phyloP scores from a whole-genome alignment of 2,113 vertebrate genomes.

The Cochlearius cochlearius region DNA sequence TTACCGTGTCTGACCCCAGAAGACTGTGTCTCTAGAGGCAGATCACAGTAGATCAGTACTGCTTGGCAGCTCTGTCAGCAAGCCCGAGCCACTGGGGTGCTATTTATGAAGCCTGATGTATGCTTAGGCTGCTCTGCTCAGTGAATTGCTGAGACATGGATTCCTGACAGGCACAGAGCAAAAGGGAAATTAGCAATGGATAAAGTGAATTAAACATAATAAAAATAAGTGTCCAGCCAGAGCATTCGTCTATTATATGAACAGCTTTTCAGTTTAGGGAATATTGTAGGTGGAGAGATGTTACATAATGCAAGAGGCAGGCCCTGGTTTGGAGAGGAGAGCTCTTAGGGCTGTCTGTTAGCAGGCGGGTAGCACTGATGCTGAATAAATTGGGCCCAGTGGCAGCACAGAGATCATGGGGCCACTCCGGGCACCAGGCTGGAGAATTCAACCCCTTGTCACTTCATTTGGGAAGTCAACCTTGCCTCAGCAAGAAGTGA shows the following conservation, averaged over 20 bases:
- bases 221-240: background rate
- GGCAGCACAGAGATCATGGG: background rate
- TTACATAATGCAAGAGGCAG: background rate
- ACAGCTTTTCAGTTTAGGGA: background rate
- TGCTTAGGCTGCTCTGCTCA: background rate
- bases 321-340: background rate
- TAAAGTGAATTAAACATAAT: conserved; percentile 37
- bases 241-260: background rate
- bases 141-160: conserved; percentile 16
- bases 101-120: background rate
- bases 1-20: background rate
- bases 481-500: background rate
- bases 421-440: background rate
- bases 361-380: background rate
- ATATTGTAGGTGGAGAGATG: background rate
- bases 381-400: background rate
- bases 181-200: conserved; percentile 32
- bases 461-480: background rate
- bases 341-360: background rate
- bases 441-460: rapidly evolving
- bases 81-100: background rate
- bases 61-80: conserved; percentile 2
- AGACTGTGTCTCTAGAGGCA: background rate
- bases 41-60: background rate
- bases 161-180: background rate